Evolutionary conservation across 2,113 vertebrate genomes (phyloP).

Genomic region (Lagenorhynchus albirostris): DNA sequence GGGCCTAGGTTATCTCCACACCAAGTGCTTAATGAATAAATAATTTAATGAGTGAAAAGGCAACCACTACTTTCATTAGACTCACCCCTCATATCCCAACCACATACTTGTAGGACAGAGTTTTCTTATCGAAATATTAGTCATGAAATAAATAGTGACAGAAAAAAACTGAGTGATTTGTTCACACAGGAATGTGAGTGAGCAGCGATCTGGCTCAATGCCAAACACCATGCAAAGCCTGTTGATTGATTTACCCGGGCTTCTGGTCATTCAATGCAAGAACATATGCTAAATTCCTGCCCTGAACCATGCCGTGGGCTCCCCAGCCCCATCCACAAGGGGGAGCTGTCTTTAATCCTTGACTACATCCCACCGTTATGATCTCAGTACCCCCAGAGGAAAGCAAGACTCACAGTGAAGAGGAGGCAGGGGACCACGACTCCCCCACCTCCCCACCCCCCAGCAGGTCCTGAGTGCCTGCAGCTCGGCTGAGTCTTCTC

Average conservation of each 20-base stretch:
- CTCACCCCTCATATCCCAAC: background rate
- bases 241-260: background rate
- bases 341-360: background rate
- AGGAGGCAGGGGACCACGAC: accelerated
- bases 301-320: background rate
- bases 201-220: background rate
- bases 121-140: background rate
- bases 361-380: background rate
- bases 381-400: background rate
- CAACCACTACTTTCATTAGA: background rate
- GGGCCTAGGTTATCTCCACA: background rate
- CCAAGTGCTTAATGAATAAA: background rate
- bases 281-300: background rate
- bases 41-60: background rate
- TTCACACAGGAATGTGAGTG: background rate
- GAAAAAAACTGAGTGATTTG: background rate
- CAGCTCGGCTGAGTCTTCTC: background rate
- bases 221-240: background rate
- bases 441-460: too few relatives aligned
- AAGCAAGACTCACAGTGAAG: background rate
- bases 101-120: background rate
- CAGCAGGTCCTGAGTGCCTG: background rate
- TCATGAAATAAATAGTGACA: background rate
- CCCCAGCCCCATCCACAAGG: background rate
- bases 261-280: background rate